Conservation (phyloP, 1,140 invertebrate genomes). For the Zaprionus kolodkinae region DNA sequence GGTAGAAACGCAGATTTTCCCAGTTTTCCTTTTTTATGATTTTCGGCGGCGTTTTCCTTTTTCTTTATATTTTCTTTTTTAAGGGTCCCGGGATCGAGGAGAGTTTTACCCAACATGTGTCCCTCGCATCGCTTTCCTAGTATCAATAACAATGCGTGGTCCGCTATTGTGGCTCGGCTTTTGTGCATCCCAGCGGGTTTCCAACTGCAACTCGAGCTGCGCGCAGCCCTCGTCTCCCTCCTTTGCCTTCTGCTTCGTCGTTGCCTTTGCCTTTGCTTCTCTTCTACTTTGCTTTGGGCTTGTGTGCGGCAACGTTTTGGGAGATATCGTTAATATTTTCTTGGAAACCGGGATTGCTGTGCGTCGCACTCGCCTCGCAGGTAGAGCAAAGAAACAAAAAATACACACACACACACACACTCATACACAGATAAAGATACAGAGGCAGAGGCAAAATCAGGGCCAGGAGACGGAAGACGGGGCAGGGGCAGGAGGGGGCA, state of each 20-base stretch:
- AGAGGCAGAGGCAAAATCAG: conserved; percentile 5
- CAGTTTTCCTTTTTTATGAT: conserved; percentile 11
- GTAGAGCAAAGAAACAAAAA: conserved; percentile 62
- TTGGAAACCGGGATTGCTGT: conserved; percentile 78
- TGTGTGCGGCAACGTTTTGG: conserved; percentile 73
- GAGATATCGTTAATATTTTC: conserved; percentile 82
- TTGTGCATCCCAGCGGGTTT: conserved; percentile 72
- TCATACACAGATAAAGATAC: conserved; percentile 41
- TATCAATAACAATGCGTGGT: conserved; percentile 77
- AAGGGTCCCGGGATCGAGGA: conserved; percentile 25
- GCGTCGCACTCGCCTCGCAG: conserved; percentile 68
- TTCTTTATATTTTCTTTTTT: conserved; percentile 23
- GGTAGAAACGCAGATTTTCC: conserved; percentile 3
- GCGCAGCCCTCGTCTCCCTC: conserved; percentile 4
- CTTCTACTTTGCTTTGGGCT: conserved; percentile 29
- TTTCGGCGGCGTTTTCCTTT: conserved; percentile 33
- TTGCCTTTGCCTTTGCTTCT: conserved; percentile 12
- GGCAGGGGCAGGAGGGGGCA: not conserved
- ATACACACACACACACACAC: conserved; percentile 35
- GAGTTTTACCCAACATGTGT: conserved; percentile 42
- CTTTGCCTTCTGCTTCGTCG: conserved; percentile 19
- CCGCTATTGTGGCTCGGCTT: conserved; percentile 71
- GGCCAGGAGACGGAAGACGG: conserved; percentile 3
- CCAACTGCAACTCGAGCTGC: conserved; percentile 32
- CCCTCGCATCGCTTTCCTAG: conserved; percentile 66